A percentile compares a stretch with the other conserved stretches of the same genome.
phyloP scores from a whole-genome alignment of 2,888 invertebrate genomes.

The Listrodromus nycthemerus region DNA sequence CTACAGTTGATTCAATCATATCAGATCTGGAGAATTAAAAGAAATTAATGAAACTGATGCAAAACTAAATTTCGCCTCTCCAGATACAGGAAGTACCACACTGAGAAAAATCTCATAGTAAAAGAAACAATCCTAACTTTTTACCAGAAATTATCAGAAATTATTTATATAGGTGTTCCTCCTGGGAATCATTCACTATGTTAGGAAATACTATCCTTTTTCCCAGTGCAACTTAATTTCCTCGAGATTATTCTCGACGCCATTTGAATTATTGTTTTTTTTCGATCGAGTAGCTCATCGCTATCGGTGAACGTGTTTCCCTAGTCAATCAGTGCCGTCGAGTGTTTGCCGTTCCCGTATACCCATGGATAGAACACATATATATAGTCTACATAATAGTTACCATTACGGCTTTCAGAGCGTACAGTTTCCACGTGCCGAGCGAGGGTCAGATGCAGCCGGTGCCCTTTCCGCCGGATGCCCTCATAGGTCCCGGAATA shows the following conservation, averaged over 20 bases:
- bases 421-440: slow-evolving; percentile 97
- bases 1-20: background rate
- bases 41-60: too few species aligned
- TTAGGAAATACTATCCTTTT: too few species aligned
- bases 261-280: background rate
- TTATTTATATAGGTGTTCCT: too few species aligned
- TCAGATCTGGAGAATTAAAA: too few species aligned
- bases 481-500: slow-evolving; percentile 95
- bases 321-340: background rate
- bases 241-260: background rate
- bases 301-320: background rate
- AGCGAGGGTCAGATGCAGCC: slow-evolving; percentile 95
- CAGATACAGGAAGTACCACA: too few species aligned
- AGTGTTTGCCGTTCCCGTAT: background rate
- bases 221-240: too few species aligned
- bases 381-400: slow-evolving; percentile 24
- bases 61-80: too few species aligned
- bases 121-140: too few species aligned
- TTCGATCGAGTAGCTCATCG: background rate
- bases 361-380: background rate
- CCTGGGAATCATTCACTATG: too few species aligned
- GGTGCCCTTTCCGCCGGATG: slow-evolving; percentile 97
- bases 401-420: slow-evolving; percentile 87
- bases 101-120: too few species aligned
- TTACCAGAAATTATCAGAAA: too few species aligned